Evolutionary conservation across 2,113 vertebrate genomes (phyloP), one percentile per base, ranked within the genome.

Genomic region (Serilophus lunatus): DNA sequence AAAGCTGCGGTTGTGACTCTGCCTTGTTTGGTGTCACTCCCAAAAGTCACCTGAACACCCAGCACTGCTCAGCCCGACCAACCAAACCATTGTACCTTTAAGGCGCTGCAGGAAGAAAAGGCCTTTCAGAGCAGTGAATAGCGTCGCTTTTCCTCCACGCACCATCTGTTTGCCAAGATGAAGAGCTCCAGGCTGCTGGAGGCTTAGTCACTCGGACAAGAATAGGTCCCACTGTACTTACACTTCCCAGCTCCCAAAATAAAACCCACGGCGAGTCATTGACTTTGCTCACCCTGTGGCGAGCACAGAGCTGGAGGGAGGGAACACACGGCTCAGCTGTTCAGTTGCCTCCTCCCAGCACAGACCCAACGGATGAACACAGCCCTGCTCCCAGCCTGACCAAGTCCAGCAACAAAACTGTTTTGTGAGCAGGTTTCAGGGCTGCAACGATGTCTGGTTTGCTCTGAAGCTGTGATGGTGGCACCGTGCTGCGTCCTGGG

Each of bases 81-180:
- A 76, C 36, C 44, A 63, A 80, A 59, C 77, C 38, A 49, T 54
- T 80, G 93, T n/a, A 68, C 25, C 76, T 89, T 81, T 80, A 76
- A 89, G 68, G 77, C 35, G 0, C 63, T 91, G 63, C 49, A 68
- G 81, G 76, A 89, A 86, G 77, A 68, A 89, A 86, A 86, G 88
- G 47, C 81, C 93, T 91, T 63, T 94, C 68, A 91, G 74, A 3
- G 2, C 77, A 91, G 68, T 19, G 81, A 86, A 89, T 12, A 76
- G 77, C 82, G 57, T 72, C 15, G 0, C 77, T 86, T 70, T 49
- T 64, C 56, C 72, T 93, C 85, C 93, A 95, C 69, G 13, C 85
- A 94, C 95, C 93, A 91, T 96, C 95, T 93, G 95, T 13, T 80
- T 95, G 86, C 91, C 82, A 93, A 64, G 95, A 86, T 51, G 88